Base-by-base conservation (phyloP, 2,113 vertebrate species). In the Amphiprion ocellaris region DNA sequence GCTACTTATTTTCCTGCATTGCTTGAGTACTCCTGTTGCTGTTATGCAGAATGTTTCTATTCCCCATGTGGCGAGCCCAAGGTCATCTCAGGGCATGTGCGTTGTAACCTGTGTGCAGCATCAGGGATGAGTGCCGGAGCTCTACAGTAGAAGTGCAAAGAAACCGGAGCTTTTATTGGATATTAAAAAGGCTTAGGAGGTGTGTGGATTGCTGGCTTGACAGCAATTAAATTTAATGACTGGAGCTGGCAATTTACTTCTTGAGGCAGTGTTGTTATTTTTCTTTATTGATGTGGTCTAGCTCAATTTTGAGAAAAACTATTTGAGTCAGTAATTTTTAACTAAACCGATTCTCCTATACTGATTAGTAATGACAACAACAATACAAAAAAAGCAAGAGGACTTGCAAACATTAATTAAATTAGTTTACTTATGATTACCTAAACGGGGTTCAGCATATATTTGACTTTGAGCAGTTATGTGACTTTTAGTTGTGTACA, bases 81-180 rank as follows among this genome's bases (percentile, higher is more conserved):
- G 67, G 19, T 73, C 82, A 74, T 70, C 55, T 77, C 74, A 46
- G 75, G 54, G 71, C 71, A 52, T 62, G 33, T 71, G 72, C 41
- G 15, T 71, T 67, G 55, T 24, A 65, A 77, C 76, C 56, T 53
- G 19, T 64, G 39, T 67, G 79, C 60, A 88, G 24, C 7, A 66
- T 69, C 72, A 81, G 1, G 14, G 11, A 71, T 71, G 56, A 65
- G 56, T 52, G 58, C 65, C 12, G 0, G 24, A 56, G 53, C 56
- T 53, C 21, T 55, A 24, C 21, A 24, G 19, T 54, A 39, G 10
- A 77, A 69, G 14, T 33, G 19, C 39, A 62, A 33, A 69, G 26
- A 60, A 69, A 63, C 7, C n/a, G 4, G 5, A 4, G 4, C 5
- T 33, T 74, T 76, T 39, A 69, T 17, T 24, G 49, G 11, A 65